Conservation (phyloP, 2,113 vertebrate genomes). For the Paedocypris sp. region DNA sequence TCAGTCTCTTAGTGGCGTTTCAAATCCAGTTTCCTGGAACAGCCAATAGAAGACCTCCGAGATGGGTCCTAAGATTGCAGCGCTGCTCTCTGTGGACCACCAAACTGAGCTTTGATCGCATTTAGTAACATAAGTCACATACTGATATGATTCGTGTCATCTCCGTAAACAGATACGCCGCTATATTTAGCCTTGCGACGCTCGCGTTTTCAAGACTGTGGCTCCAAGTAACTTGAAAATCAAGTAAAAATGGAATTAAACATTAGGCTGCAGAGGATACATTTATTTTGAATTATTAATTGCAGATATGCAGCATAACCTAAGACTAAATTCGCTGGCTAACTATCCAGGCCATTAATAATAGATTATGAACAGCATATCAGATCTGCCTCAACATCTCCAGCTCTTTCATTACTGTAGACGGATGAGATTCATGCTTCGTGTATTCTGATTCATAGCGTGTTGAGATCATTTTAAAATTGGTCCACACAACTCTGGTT, state of each 20-base stretch:
- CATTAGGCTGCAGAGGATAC: conserved; percentile 22
- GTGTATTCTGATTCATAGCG: background rate
- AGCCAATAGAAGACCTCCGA: conserved; percentile 41
- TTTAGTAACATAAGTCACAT: background rate
- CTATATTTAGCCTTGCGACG: background rate
- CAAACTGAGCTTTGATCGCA: background rate
- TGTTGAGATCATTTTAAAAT: too few relatives aligned
- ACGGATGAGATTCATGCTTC: background rate
- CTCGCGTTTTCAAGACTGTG: background rate
- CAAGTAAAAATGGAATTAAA: conserved; percentile 28
- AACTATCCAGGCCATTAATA: conserved; percentile 29
- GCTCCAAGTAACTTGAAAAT: background rate
- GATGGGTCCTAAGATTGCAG: conserved; percentile 16
- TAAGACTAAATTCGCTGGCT: conserved; percentile 21
- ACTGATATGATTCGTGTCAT: background rate
- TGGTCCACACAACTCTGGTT: too few relatives aligned
- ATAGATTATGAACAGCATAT: conserved; percentile 31
- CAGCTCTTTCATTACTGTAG: background rate
- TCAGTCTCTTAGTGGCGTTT: conserved; percentile 5
- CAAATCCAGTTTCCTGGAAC: conserved; percentile 52
- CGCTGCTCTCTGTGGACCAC: background rate
- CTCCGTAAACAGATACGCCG: background rate
- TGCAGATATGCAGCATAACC: conserved; percentile 14
- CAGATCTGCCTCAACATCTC: conserved; percentile 33
- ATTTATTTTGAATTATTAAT: conserved; percentile 29